Evolutionary conservation across 2,797 vertebrate genomes (phyloP).

Genomic region (Balearica regulorum): DNA sequence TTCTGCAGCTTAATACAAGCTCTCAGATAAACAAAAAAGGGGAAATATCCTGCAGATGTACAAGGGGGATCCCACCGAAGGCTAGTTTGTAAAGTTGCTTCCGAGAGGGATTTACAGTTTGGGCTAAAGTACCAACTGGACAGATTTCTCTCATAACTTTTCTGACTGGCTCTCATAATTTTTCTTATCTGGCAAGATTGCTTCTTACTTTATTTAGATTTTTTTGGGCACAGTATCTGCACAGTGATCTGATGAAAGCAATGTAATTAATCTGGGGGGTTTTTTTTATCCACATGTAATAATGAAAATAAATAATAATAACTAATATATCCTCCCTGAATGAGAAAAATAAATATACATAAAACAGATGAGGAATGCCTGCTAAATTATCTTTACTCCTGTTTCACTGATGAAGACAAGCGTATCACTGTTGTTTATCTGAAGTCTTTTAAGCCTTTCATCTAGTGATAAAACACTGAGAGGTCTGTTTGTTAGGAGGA

Average conservation of each 20-base stretch:
- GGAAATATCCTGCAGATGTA: neutral
- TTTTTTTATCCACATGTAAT: neutral
- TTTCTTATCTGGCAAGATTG: neutral
- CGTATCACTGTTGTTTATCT: neutral
- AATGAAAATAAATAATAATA: neutral
- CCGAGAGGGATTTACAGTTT: neutral
- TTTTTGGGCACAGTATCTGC: neutral
- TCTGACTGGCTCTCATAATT: neutral
- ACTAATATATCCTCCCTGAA: neutral
- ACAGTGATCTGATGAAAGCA: neutral
- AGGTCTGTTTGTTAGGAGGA: neutral
- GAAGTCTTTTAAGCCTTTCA: constrained; percentile 5
- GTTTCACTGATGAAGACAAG: neutral
- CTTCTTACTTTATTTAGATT: neutral
- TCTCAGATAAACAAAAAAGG: neutral
- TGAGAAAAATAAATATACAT: neutral
- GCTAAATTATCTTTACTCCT: neutral
- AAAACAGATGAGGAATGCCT: neutral
- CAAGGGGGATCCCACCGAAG: neutral
- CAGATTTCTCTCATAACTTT: neutral
- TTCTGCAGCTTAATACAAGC: neutral
- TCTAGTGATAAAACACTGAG: neutral
- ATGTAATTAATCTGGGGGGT: neutral
- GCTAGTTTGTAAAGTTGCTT: neutral
- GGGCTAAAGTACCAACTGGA: neutral